These are phyloP conservation scores for Sesamia nonagrioides DNA, from an alignment of 1,140 invertebrate species.

Conservation along the genomic window DNA sequence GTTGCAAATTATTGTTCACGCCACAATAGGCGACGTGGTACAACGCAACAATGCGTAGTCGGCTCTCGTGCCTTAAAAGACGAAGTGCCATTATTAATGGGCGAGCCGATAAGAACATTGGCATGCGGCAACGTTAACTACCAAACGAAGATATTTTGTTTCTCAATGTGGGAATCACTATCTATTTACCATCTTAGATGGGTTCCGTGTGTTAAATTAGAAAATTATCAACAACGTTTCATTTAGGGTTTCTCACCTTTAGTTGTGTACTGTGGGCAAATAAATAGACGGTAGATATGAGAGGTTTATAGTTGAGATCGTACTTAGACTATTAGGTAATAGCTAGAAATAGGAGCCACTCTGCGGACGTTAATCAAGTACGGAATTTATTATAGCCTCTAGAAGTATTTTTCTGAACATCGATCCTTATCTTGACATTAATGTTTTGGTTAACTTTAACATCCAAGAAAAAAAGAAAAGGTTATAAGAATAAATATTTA, in stretches of 20 bases:
- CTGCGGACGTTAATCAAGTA: neutral
- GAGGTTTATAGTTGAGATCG: neutral
- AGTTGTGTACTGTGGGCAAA: neutral
- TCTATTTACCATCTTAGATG: constrained; percentile 53
- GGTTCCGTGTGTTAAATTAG: constrained; percentile 46
- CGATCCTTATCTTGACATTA: neutral
- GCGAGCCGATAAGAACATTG: constrained; percentile 60
- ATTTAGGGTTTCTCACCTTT: constrained; percentile 20
- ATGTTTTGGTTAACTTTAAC: neutral
- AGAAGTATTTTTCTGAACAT: neutral
- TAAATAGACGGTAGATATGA: neutral
- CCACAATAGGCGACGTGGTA: constrained; percentile 71
- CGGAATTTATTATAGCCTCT: neutral
- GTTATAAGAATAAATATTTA: too few relatives aligned
- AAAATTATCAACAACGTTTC: constrained; percentile 39
- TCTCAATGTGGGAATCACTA: constrained; percentile 58
- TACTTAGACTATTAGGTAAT: neutral
- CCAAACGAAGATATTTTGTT: constrained; percentile 56
- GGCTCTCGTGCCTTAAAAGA: constrained; percentile 68
- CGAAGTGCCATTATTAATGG: constrained; percentile 72
- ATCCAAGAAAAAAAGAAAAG: too few relatives aligned
- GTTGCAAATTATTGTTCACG: constrained; percentile 82
- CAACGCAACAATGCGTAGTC: constrained; percentile 67
- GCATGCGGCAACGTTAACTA: constrained; percentile 61
- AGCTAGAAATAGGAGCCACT: too few relatives aligned